Conservation (phyloP, 2,797 vertebrate species). For the Oreochromis mossambicus region DNA sequence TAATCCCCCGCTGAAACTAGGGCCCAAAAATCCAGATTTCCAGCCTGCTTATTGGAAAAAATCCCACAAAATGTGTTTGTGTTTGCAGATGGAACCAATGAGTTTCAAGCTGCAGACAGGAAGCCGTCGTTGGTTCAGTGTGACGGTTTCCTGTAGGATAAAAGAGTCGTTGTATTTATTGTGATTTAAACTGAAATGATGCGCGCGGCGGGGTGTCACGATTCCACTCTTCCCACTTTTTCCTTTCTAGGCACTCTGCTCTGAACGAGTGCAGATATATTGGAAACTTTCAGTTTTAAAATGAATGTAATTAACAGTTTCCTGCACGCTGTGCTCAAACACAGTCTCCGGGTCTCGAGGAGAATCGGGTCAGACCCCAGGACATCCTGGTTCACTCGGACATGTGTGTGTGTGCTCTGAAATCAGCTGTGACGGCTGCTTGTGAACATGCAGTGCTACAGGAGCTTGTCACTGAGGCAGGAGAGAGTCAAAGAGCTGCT, state of each 20-base stretch:
- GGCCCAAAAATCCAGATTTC: background rate
- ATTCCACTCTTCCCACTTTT: background rate
- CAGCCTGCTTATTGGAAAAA: background rate
- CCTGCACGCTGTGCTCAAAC: background rate
- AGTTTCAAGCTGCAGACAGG: background rate
- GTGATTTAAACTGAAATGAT: background rate
- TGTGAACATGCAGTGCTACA: background rate
- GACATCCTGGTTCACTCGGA: background rate
- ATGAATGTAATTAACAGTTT: background rate
- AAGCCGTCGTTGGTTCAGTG: background rate
- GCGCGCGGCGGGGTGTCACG: accelerated
- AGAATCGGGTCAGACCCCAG: background rate
- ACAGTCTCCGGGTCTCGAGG: background rate
- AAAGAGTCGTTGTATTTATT: background rate
- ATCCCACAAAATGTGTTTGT: background rate
- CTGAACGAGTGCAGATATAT: background rate
- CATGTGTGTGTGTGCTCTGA: background rate
- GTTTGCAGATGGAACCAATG: background rate
- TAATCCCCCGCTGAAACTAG: background rate
- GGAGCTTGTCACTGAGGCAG: background rate
- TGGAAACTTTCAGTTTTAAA: background rate
- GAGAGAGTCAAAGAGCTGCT: background rate
- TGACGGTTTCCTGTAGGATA: background rate
- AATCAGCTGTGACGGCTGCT: background rate
- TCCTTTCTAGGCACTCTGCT: background rate